Evolutionary conservation across 2,113 vertebrate species (phyloP).

Genomic region (Micronycteris hirsuta): DNA sequence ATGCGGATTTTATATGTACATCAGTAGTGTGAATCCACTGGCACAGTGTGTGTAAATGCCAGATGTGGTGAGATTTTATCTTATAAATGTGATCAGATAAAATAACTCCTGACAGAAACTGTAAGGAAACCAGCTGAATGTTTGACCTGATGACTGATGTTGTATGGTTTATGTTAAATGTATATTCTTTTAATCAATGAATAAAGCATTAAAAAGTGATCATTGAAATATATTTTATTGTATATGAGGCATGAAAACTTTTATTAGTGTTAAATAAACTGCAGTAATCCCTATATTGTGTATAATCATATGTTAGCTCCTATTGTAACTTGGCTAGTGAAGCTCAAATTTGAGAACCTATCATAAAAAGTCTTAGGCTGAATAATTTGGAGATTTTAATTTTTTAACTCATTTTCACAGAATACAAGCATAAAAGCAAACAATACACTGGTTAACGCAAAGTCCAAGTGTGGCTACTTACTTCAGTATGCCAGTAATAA

Average conservation of each 20-base stretch:
- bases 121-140: conserved; percentile 93
- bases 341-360: conserved; percentile 58
- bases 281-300: conserved; percentile 63
- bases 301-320: conserved; percentile 70
- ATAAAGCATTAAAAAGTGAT: conserved; percentile 94
- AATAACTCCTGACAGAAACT: conserved; percentile 89
- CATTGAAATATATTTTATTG: conserved; percentile 82
- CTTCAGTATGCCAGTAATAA: conserved; percentile 75
- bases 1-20: conserved; percentile 95
- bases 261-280: conserved; percentile 65
- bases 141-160: conserved; percentile 94
- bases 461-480: neutral
- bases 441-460: conserved; percentile 59
- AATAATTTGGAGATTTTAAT: neutral
- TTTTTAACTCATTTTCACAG: conserved; percentile 50
- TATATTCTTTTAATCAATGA: conserved; percentile 99
- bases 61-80: conserved; percentile 93
- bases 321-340: conserved; percentile 64
- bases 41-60: conserved; percentile 90
- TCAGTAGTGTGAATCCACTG: conserved; percentile 90
- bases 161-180: conserved; percentile 97
- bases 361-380: neutral
- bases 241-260: conserved; percentile 75
- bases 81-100: conserved; percentile 89
- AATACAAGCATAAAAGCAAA: conserved; percentile 55